Evolutionary conservation across 1,140 invertebrate species (phyloP), one percentile per base, ranked within the genome.

Genomic region (Pseudobourletiella spinata): DNA sequence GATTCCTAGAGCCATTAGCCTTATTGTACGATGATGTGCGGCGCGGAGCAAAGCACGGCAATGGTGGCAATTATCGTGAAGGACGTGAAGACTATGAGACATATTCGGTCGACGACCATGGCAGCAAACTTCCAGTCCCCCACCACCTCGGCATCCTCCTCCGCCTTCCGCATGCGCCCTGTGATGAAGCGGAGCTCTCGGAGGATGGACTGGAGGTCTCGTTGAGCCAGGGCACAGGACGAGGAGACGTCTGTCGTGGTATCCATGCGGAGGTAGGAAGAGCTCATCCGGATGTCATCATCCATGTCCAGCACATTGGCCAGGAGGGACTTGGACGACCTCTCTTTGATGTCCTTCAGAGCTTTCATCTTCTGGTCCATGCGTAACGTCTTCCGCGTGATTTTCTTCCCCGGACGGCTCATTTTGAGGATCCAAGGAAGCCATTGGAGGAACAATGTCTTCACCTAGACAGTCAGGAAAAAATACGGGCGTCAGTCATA

Each of bases 71-170:
- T 86, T 74, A 97, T 82, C 65, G 95, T 97, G 81, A 98, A 97
- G 71, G 93, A 77, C 59, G 93, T 91, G 82, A 98, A 98, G 74
- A 95, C 85, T 77, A 95, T 90, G 76, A 99, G 83, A 81, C 95
- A 98, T 76, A 97, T 86, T 78, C 95, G 84, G 80, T 98, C 95
- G 72, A 99, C 91, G 70, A 98, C 95, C 92, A 98, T 91, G 65
- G 95, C 95, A 57, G 96, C 95, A 77, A 98, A 99, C 76, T 98
- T 98, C 96, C 96, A 99, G 76, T 99, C 95, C 74, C 86, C 89
- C 65, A 92, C 91, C 48, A 93, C 81, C 72, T 94, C 90, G n/a
- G 87, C 84, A 71, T 89, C 87, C 67, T 91, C 88, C 71, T 95
- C 91, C 54, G 88, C 84, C 74, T 92, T 91, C 72, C 86, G 85